phyloP scores from a whole-genome alignment of 2,888 invertebrate species.

The Cephonodes hylas region DNA sequence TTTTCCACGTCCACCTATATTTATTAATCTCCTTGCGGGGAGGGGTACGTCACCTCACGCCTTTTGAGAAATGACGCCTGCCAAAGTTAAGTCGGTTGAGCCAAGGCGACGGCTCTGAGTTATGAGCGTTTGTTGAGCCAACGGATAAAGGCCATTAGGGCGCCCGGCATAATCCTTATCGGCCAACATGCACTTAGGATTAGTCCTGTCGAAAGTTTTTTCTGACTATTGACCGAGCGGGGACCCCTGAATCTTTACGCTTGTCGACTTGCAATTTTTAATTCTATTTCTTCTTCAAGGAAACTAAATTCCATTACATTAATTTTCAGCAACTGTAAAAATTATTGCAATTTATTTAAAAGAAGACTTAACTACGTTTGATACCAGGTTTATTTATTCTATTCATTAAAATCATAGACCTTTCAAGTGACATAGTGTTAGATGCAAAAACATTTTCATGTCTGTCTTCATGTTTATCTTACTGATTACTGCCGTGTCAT shows the following conservation, averaged over 20 bases:
- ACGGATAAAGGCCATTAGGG: conserved; percentile 79
- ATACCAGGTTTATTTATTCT: too few species aligned
- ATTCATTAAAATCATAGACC: too few species aligned
- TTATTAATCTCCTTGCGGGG: conserved; percentile 70
- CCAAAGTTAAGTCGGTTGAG: conserved; percentile 81
- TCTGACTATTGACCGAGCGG: conserved; percentile 62
- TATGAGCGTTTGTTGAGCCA: conserved; percentile 78
- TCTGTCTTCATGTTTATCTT: too few species aligned
- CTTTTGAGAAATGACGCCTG: conserved; percentile 81
- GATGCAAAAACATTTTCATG: too few species aligned
- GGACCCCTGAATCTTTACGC: conserved; percentile 40
- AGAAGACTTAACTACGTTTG: too few species aligned
- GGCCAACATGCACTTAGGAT: conserved; percentile 80
- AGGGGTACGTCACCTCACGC: conserved; percentile 71
- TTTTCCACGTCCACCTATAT: conserved; percentile 78
- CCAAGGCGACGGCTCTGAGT: conserved; percentile 74
- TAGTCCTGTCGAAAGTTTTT: conserved; percentile 78
- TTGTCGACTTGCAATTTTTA: not conserved
- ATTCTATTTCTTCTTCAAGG: too few species aligned
- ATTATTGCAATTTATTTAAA: too few species aligned
- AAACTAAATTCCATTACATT: too few species aligned
- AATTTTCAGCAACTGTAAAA: too few species aligned
- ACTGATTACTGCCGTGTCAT: too few species aligned
- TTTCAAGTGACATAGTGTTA: too few species aligned
- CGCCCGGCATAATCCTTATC: conserved; percentile 77